These are phyloP conservation scores for Protophormia terraenovae DNA, from an alignment of 2,888 invertebrate species.

Conservation along the genomic window DNA sequence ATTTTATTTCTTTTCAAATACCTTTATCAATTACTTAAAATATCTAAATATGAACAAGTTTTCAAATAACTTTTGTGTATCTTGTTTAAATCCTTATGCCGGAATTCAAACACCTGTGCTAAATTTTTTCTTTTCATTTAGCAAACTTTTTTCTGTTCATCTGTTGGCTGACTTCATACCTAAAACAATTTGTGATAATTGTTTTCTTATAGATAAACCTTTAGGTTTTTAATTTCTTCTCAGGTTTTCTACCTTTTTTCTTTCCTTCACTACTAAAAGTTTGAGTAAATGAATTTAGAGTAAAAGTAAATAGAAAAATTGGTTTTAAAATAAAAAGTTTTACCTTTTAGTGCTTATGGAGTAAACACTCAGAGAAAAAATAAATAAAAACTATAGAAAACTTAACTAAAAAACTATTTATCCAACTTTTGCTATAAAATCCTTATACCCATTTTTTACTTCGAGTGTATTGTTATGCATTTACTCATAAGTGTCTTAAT, in stretches of 20 bases:
- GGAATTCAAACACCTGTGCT: slow-evolving; percentile 61
- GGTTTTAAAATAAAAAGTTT: slow-evolving; percentile 50
- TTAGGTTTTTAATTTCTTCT: neutral
- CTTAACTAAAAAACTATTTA: too few species aligned
- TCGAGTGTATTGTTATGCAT: neutral
- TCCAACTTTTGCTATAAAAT: too few species aligned
- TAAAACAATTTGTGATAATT: slow-evolving; percentile 58
- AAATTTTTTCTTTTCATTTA: slow-evolving; percentile 4
- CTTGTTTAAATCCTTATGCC: slow-evolving; percentile 31
- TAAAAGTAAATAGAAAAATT: slow-evolving; percentile 59
- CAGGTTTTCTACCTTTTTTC: neutral
- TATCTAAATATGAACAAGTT: slow-evolving; percentile 41
- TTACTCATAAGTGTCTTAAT: neutral
- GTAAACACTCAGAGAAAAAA: neutral
- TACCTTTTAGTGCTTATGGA: slow-evolving; percentile 27
- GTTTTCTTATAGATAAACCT: slow-evolving; percentile 63
- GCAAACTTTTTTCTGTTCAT: neutral
- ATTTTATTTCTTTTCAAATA: slow-evolving; percentile 34
- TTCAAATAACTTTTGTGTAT: neutral
- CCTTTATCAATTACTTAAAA: slow-evolving; percentile 62
- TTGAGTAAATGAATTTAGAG: slow-evolving; percentile 26
- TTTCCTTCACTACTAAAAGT: neutral
- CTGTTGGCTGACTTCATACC: slow-evolving; percentile 1
- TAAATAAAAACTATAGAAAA: neutral
- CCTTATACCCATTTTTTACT: neutral